Evolutionary conservation across 2,888 invertebrate species (phyloP).

Genomic region (Aromia moschata): DNA sequence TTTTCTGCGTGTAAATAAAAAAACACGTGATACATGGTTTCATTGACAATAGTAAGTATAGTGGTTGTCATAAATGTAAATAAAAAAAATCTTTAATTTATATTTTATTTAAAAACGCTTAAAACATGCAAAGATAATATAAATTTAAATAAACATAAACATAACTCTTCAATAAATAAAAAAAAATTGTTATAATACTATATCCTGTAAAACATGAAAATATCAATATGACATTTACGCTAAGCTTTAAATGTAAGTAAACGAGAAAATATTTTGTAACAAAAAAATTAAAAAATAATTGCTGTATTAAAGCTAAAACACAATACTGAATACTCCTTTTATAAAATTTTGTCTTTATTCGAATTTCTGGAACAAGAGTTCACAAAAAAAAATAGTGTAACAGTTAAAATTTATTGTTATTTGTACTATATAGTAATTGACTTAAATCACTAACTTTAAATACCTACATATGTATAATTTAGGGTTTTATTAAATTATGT

Average conservation of each 20-base stretch:
- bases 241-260: neutral
- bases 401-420: too few species aligned
- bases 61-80: too few species aligned
- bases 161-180: conserved; percentile 1
- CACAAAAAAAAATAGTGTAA: too few species aligned
- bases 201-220: neutral
- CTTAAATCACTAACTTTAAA: too few species aligned
- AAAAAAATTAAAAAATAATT: neutral
- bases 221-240: neutral
- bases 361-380: too few species aligned
- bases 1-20: too few species aligned
- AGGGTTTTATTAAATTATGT: too few species aligned
- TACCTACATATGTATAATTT: too few species aligned
- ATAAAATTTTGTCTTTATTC: too few species aligned
- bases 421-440: too few species aligned
- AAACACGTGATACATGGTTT: too few species aligned
- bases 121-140: neutral
- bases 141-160: conserved; percentile 1
- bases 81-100: neutral
- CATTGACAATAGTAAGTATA: too few species aligned
- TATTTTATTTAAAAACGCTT: conserved; percentile 10
- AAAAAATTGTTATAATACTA: neutral
- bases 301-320: neutral
- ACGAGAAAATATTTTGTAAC: neutral
- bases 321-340: neutral